Base-by-base conservation (phyloP, 2,113 vertebrate species). In the Sander vitreus region DNA sequence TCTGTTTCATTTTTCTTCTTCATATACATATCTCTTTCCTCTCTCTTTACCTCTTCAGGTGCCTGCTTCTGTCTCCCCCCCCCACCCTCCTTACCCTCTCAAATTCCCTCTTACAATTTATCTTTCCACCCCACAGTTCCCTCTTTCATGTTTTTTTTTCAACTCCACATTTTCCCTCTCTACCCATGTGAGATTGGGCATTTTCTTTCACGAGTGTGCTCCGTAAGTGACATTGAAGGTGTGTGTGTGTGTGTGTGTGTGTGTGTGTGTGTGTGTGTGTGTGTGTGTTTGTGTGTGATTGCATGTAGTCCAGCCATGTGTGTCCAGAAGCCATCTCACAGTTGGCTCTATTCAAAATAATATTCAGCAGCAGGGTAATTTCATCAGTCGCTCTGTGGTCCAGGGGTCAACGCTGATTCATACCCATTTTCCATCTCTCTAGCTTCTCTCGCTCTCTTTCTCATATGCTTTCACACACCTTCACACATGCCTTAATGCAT, bases 331-430 rank as follows among this genome's bases (percentile, higher is more conserved):
- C 83, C 67, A 87, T 89, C 89, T 83, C 78, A 78, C 88, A 76
- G 76, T 80, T 23, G 78, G 65, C 66, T 65, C 78, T 62, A 90
- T 92, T 93, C 88, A 82, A 91, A 89, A 87, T 85, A 90, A 80
- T 89, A 89, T 90, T 91, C 88, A 91, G 50, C 73, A 57, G 78
- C 68, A 39, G 86, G 59, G 85, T 85, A 58, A 85, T 92, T 86
- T 86, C 81, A 91, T 92, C 83, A 78, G 74, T 15, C 6, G 27
- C 83, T 85, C 77, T 78, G 54, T 82, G 89, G 83, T 91, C 60
- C 78, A 76, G 73, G 60, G 85, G 83, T 90, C 91, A 88, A 39
- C 39, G 36, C 57, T 23, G 48, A 74, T 85, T 85, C 75, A 63
- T 64, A 80, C 51, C 73, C 30, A 55, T 74, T 86, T 70, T 62